These are phyloP conservation scores for Drosophila hamatofila DNA, from an alignment of 2,888 invertebrate species.

Conservation along the genomic window DNA sequence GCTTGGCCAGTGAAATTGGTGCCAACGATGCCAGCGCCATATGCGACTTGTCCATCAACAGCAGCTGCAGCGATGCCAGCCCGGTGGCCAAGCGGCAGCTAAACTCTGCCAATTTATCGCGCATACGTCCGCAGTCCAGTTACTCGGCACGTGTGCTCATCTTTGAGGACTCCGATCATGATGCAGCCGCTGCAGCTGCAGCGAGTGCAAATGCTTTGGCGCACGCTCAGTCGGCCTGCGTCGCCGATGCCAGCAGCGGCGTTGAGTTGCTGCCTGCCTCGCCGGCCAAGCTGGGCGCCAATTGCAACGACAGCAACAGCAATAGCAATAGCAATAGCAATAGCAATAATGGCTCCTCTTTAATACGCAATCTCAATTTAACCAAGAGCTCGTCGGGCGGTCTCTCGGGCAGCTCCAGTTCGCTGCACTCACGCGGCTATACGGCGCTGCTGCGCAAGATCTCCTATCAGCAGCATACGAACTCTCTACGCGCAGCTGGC, in stretches of 20 bases:
- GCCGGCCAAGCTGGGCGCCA: slow-evolving; percentile 65
- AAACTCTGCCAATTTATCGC: slow-evolving; percentile 69
- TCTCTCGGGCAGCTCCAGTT: slow-evolving; percentile 83
- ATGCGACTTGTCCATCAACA: slow-evolving; percentile 58
- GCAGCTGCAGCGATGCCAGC: slow-evolving; percentile 61
- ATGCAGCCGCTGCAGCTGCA: slow-evolving; percentile 67
- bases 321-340: slow-evolving; percentile 59
- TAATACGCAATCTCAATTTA: slow-evolving; percentile 79
- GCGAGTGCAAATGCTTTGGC: slow-evolving; percentile 21
- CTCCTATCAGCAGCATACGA: slow-evolving; percentile 85
- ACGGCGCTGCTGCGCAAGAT: slow-evolving; percentile 83
- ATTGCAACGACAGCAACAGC: slow-evolving; percentile 41
- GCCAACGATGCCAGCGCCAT: slow-evolving; percentile 64
- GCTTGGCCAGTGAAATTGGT: slow-evolving; percentile 62
- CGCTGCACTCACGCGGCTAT: slow-evolving; percentile 82
- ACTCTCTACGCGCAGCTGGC: slow-evolving; percentile 82
- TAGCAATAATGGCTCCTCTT: slow-evolving; percentile 66
- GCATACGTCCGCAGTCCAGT: slow-evolving; percentile 87
- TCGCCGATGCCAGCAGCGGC: slow-evolving; percentile 54
- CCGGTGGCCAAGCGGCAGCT: slow-evolving; percentile 80
- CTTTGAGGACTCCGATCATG: slow-evolving; percentile 90
- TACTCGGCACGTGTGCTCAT: slow-evolving; percentile 91
- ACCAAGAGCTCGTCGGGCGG: slow-evolving; percentile 84
- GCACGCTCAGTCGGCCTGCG: slow-evolving; percentile 33
- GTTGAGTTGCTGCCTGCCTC: slow-evolving; percentile 74